Percentiles rank a stretch among this genome's conserved stretches.
Evolutionary conservation across 2,797 vertebrate genomes (phyloP).

Genomic region (Muraenolepis orangiensis): DNA sequence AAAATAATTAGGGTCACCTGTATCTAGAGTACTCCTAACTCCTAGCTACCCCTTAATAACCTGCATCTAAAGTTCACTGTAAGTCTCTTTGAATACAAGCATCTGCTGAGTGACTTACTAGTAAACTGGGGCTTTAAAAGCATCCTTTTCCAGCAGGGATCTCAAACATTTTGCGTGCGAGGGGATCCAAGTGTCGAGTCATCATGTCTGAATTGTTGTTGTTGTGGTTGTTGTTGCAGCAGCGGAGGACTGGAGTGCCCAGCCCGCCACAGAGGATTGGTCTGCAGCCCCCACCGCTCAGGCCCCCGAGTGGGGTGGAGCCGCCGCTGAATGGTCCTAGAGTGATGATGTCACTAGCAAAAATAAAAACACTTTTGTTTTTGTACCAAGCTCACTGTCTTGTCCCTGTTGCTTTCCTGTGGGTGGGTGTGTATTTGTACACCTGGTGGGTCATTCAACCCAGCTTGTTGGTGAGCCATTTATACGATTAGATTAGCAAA

Average conservation of each 20-base stretch:
- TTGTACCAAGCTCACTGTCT: not conserved
- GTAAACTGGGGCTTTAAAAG: not conserved
- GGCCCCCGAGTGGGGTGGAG: constrained; percentile 92
- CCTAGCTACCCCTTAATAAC: not conserved
- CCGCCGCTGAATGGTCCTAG: constrained; percentile 90
- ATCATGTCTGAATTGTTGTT: not conserved
- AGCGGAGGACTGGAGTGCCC: constrained; percentile 96
- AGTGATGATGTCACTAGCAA: not conserved
- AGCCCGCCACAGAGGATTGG: constrained; percentile 95
- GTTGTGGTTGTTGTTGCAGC: constrained; percentile 49
- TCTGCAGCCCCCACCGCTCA: constrained; percentile 94
- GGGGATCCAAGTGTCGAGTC: not conserved
- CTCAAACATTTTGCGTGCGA: not conserved
- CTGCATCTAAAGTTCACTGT: not conserved
- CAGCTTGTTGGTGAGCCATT: not conserved
- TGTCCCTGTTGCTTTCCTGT: not conserved
- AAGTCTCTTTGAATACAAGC: not conserved
- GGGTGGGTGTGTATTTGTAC: not conserved
- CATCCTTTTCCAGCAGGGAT: not conserved
- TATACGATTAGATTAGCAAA: no score
- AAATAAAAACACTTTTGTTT: not conserved
- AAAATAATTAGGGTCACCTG: no score
- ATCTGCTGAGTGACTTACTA: not conserved
- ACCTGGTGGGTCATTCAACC: not conserved
- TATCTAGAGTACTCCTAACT: no score